phyloP scores from a whole-genome alignment of 2,888 invertebrate species.

The Clunio marinus region DNA sequence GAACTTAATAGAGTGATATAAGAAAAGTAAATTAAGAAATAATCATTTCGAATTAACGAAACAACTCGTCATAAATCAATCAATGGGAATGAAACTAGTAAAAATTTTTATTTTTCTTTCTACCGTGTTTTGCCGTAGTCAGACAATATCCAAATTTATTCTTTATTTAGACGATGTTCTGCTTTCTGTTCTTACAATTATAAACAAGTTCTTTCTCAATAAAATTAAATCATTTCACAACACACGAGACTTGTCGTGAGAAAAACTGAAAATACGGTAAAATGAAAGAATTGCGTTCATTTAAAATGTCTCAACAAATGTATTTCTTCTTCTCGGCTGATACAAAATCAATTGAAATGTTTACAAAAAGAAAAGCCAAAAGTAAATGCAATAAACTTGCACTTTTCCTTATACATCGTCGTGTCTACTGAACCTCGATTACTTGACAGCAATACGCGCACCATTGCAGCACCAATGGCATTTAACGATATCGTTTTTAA shows the following conservation, averaged over 20 bases:
- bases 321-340: neutral
- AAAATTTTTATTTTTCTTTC: neutral
- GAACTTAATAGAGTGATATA: slow-evolving; percentile 11
- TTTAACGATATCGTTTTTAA: slow-evolving; percentile 34
- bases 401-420: slow-evolving; percentile 35
- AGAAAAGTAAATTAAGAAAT: slow-evolving; percentile 35
- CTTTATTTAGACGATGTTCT: too few species aligned
- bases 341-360: slow-evolving; percentile 33
- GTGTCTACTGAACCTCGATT: slow-evolving; percentile 10
- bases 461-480: neutral
- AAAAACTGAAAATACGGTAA: too few species aligned
- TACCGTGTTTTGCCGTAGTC: too few species aligned
- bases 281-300: too few species aligned
- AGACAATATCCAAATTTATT: too few species aligned
- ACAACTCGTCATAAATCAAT: slow-evolving; percentile 34
- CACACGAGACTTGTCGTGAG: too few species aligned
- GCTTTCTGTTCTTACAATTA: too few species aligned
- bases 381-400: slow-evolving; percentile 36
- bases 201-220: neutral
- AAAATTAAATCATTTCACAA: too few species aligned
- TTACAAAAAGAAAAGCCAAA: slow-evolving; percentile 20
- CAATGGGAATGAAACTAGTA: neutral
- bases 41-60: slow-evolving; percentile 29
- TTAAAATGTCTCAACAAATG: too few species aligned
- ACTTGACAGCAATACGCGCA: slow-evolving; percentile 32